phyloP scores from a whole-genome alignment of 2,888 invertebrate genomes.

The Rotaria socialis region DNA sequence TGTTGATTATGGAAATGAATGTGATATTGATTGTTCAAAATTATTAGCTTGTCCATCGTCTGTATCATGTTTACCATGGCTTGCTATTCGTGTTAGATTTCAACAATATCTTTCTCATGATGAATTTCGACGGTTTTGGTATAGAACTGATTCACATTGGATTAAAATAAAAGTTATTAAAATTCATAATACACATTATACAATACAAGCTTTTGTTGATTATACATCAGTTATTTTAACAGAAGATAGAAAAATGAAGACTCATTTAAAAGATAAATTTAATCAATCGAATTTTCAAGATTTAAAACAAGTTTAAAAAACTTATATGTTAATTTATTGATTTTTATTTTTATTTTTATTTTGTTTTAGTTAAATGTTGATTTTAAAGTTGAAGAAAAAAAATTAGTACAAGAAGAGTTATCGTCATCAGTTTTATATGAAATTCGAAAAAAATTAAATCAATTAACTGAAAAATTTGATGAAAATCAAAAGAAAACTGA shows the following conservation, averaged over 20 bases:
- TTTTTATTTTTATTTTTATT: too few species aligned
- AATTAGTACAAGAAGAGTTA: too few species aligned
- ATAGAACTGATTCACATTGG: constrained; percentile 5
- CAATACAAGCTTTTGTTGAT: background rate
- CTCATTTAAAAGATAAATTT: background rate
- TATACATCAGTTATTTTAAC: background rate
- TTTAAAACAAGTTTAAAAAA: too few species aligned
- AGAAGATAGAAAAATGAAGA: background rate
- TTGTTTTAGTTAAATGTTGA: too few species aligned
- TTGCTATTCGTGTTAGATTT: background rate
- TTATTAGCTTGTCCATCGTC: background rate
- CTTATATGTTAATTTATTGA: too few species aligned
- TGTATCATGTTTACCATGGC: constrained; percentile 14
- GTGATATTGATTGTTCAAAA: background rate
- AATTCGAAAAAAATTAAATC: too few species aligned
- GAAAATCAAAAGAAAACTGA: too few species aligned
- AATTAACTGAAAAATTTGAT: too few species aligned
- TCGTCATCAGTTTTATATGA: too few species aligned
- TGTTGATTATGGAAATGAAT: constrained; percentile 20
- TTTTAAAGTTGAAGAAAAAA: too few species aligned
- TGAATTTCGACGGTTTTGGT: constrained; percentile 15
- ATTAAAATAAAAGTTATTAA: background rate
- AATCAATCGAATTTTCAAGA: too few species aligned
- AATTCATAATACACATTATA: constrained; percentile 3
- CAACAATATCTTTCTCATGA: constrained; percentile 1